Base-by-base conservation (phyloP, 2,888 invertebrate genomes). In the Brachypalpus laphriformis region DNA sequence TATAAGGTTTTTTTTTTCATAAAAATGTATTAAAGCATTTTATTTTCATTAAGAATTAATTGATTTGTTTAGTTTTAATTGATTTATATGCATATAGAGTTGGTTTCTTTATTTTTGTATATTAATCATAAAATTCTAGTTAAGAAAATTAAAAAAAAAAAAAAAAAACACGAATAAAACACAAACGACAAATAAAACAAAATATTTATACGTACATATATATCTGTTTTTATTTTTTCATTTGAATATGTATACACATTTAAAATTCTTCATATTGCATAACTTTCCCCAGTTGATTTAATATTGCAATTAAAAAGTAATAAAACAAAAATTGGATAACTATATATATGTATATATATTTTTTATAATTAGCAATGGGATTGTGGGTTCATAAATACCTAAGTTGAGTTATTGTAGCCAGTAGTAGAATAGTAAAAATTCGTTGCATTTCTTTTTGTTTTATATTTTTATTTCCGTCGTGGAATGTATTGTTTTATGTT, bases 1-100 rank as follows among this genome's bases (percentile, higher is more conserved):
- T 40, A 40, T 68, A 59, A 37, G 45, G 8, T 51, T 45, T 61
- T 68, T 61, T 78, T 51, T 66, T 68, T 75, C 78, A 83, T 80
- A 83, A 74, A 83, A 83, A 83, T 70, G 74, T 83, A 83, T 83
- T 83, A 80, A 83, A 83, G 83, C 83, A 83, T 74, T 80, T 80
- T 70, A 83, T 83, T 83, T 83, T 83, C 63, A 80, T 75, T 83
- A 80, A 80, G 74, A 80, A 51, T 80, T 83, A 83, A 83, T 83
- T 83, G 83, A 80, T 83, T 83, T 76, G 63, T 80, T 83, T 83
- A 66, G 65, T 68, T 57, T 71, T 83, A 83, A 80, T 78, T 83
- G 83, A 78, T 83, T 78, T 72, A 57, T 82, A 70, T 74, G 74
- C 49, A 77, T 82, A 77, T 77, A 82, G 71, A 45, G 49, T 42